Base-by-base conservation (phyloP, 2,113 vertebrate genomes). In the Epinephelus lanceolatus region DNA sequence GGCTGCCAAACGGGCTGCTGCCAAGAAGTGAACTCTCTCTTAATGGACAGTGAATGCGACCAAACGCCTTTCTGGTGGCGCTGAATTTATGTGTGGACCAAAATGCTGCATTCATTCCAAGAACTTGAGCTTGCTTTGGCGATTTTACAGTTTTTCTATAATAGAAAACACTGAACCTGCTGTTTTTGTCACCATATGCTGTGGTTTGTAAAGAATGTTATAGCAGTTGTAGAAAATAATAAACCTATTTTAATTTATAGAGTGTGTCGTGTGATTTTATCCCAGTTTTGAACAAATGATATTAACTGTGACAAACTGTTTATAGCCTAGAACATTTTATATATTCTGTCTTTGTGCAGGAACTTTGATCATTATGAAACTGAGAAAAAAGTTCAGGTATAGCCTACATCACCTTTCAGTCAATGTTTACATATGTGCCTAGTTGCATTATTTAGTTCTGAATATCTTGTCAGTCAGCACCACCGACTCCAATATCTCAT, bases 21-120 rank as follows among this genome's bases (percentile, higher is more conserved):
- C 79, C 30, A 88, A 86, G 76, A 91, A 93, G 86, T 91, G 71
- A 89, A 49, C 3, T 11, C 53, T 33, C 45, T n/a, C n/a, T 5
- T 21, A 47, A 45, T 65, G 37, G 76, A 70, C 63, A 27, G 55
- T 62, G 19, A 30, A 51, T 55, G 61, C 17, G 21, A 45, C 14
- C 52, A 72, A 59, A 71, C 23, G n/a, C 12, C 11, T 70, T 60
- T 77, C 14, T 75, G 21, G 59, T 5, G 0, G 57, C n/a, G 33
- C 57, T 73, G 71, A 42, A 47, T 37, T 72, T n/a, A n/a, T 61
- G 68, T 75, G 69, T 87, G 89, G 88, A 90, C 86, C 78, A n/a
- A 60, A 30, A 61, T 5, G 51, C 9, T 85, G 67, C 68, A 51
- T 74, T 80, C 21, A 68, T 67, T 49, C 47, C 25, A 76, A 55